phyloP scores from a whole-genome alignment of 1,140 invertebrate species.

The Gryllus bimaculatus region DNA sequence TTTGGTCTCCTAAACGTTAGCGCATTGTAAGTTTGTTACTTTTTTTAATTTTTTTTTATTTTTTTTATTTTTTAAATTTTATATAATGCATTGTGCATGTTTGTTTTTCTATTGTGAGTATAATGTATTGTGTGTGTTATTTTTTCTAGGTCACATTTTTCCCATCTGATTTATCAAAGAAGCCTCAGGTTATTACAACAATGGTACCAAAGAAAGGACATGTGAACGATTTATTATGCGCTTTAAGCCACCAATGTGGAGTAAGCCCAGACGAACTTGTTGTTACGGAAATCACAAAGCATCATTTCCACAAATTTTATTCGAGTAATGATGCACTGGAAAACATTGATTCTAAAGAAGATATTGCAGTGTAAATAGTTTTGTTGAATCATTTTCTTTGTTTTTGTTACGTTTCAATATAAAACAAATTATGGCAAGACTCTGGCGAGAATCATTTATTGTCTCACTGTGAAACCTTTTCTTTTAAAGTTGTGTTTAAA shows the following conservation, averaged over 20 bases:
- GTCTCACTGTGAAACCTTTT: too few relatives aligned
- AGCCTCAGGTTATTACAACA: slow-evolving; percentile 36
- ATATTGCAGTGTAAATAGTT: background rate
- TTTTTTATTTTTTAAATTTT: too few relatives aligned
- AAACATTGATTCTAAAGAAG: slow-evolving; percentile 39
- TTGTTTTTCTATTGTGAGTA: too few relatives aligned
- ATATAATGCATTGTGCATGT: too few relatives aligned
- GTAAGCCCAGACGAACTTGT: slow-evolving; percentile 34
- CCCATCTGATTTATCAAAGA: slow-evolving; percentile 23
- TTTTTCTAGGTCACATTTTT: slow-evolving; percentile 17
- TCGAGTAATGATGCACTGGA: slow-evolving; percentile 34
- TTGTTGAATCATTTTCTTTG: background rate
- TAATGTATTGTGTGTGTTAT: too few relatives aligned
- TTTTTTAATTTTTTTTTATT: too few relatives aligned
- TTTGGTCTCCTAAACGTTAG: too few relatives aligned
- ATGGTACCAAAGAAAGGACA: slow-evolving; percentile 39
- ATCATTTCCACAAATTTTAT: slow-evolving; percentile 44
- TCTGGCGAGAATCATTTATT: too few relatives aligned
- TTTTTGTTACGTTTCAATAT: background rate
- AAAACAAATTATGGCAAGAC: too few relatives aligned
- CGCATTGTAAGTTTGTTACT: too few relatives aligned
- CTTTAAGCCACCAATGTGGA: slow-evolving; percentile 29
- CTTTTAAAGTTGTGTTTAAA: too few relatives aligned
- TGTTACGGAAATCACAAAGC: slow-evolving; percentile 43
- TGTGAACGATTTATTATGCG: slow-evolving; percentile 31